A percentile compares a stretch with the other conserved stretches of the same genome.
These are phyloP conservation scores for Trichopoda pennipes DNA, from an alignment of 2,888 invertebrate species.

Conservation along the genomic window DNA sequence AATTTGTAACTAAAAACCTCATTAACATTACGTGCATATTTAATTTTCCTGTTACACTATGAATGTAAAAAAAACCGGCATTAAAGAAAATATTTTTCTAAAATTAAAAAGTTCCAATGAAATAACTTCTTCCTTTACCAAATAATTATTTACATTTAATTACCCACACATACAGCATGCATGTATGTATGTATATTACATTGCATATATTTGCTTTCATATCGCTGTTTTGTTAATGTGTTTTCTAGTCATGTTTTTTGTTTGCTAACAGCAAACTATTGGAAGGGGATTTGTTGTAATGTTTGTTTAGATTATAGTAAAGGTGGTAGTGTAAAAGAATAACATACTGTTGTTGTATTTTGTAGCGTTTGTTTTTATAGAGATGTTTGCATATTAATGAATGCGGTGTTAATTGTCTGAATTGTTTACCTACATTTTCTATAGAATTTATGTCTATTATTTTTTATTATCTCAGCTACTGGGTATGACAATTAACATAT, in stretches of 20 bases:
- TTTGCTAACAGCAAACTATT: not conserved
- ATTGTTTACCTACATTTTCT: conserved; percentile 52
- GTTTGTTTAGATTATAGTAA: conserved; percentile 20
- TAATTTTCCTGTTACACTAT: too few relatives aligned
- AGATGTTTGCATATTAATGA: conserved; percentile 63
- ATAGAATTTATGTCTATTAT: conserved; percentile 9
- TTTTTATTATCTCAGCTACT: not conserved
- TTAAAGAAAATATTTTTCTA: not conserved
- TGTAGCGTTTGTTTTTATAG: conserved; percentile 35
- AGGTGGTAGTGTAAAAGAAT: conserved; percentile 16
- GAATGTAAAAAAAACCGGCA: not conserved
- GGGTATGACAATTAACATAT: not conserved
- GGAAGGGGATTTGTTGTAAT: not conserved
- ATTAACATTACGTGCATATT: not conserved
- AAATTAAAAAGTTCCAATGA: not conserved
- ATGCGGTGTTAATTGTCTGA: conserved; percentile 52
- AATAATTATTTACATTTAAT: conserved; percentile 47
- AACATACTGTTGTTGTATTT: conserved; percentile 23
- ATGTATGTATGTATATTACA: not conserved
- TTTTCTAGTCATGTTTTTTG: conserved; percentile 11
- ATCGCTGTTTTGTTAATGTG: conserved; percentile 15
- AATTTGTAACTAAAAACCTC: too few relatives aligned
- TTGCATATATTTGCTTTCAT: not conserved
- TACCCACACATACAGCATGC: not conserved
- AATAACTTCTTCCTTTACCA: conserved; percentile 1